Conservation (phyloP, 2,888 invertebrate species). For the Archaeoteleia sp. region DNA sequence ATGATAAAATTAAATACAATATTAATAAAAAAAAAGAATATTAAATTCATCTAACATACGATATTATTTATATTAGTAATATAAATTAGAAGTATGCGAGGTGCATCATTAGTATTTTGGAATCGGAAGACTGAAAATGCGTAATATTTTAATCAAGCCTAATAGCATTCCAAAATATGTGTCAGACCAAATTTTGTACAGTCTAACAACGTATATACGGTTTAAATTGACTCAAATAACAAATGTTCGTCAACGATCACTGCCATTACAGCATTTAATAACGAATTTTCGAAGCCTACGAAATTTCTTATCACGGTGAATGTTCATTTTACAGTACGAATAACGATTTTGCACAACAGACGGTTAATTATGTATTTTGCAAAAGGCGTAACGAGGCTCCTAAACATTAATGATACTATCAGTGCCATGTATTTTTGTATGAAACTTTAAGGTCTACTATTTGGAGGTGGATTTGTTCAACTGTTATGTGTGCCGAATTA, state of each 20-base stretch:
- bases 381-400: no score
- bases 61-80: conserved; percentile 28
- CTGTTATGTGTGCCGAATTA: no score
- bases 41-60: conserved; percentile 5
- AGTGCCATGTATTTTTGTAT: no score
- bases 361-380: no score
- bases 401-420: no score
- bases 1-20: no score
- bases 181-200: conserved; percentile 39
- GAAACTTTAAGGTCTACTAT: no score
- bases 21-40: neutral
- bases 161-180: conserved; percentile 47
- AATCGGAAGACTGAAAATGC: conserved; percentile 59
- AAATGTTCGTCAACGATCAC: conserved; percentile 4
- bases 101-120: conserved; percentile 50
- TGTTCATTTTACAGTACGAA: no score
- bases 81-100: conserved; percentile 17
- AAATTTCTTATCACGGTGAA: no score
- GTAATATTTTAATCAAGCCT: conserved; percentile 37
- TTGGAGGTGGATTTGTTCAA: no score
- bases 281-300: no score
- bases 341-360: no score
- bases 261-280: conserved; percentile 7
- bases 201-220: conserved; percentile 13
- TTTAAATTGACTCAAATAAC: conserved; percentile 19